Conservation (phyloP, 2,797 vertebrate species). For the Esox lucius region DNA sequence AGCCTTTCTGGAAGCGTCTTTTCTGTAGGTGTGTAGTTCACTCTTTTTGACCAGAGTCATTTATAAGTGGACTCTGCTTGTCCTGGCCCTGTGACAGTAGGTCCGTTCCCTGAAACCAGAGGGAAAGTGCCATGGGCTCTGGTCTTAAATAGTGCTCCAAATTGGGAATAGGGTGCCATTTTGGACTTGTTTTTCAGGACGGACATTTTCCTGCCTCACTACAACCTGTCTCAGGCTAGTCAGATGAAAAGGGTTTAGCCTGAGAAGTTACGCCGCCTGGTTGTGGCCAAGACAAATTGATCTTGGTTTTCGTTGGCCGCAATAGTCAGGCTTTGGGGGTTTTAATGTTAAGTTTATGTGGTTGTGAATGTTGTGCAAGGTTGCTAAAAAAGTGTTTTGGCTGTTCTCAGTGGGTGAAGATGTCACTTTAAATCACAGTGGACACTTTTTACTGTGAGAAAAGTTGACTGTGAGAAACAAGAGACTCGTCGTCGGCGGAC, state of each 20-base stretch:
- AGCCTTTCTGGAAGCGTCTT: no score
- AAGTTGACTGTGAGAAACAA: constrained; percentile 28
- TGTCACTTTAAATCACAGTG: constrained; percentile 55
- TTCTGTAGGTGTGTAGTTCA: not conserved
- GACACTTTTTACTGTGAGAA: constrained; percentile 45
- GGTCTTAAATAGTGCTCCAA: not conserved
- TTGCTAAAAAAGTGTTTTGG: constrained; percentile 56
- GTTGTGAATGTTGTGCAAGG: constrained; percentile 55
- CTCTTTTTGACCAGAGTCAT: constrained; percentile 17
- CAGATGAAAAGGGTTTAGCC: constrained; percentile 35
- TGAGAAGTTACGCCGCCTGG: constrained; percentile 42
- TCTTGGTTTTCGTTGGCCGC: constrained; percentile 64
- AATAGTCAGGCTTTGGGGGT: constrained; percentile 33
- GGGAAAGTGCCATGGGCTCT: not conserved
- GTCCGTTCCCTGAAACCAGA: no score
- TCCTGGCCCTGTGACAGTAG: no score
- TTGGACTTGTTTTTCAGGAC: not conserved
- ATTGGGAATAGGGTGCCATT: not conserved
- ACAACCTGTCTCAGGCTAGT: constrained; percentile 42
- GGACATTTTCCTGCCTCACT: constrained; percentile 28
- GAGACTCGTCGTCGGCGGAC: constrained; percentile 11
- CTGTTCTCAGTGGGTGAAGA: constrained; percentile 31
- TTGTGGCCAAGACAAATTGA: constrained; percentile 57
- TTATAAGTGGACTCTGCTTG: no score
- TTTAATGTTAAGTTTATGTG: constrained; percentile 52